A percentile compares a stretch with the other conserved stretches of the same genome.
These are phyloP conservation scores for Anas acuta DNA, from an alignment of 2,797 vertebrate genomes.

Conservation along the genomic window DNA sequence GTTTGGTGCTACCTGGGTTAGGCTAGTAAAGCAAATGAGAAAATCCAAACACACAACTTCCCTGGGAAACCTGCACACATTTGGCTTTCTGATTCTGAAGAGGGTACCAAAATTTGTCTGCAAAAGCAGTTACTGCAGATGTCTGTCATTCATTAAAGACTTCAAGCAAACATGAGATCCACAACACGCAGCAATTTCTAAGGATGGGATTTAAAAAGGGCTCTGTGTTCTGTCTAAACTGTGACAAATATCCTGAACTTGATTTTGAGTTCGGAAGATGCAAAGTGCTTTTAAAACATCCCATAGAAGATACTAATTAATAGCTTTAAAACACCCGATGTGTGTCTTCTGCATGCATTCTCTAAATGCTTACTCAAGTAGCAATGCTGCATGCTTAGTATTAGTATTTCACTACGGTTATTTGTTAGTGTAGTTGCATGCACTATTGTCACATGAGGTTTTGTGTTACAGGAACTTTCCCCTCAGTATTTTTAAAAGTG, in stretches of 20 bases:
- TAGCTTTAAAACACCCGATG: slow-evolving; percentile 25
- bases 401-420: slow-evolving; percentile 57
- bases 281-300: background rate
- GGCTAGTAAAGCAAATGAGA: background rate
- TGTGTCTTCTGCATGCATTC: slow-evolving; percentile 69
- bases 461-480: slow-evolving; percentile 48
- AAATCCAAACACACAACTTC: background rate
- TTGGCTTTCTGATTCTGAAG: background rate
- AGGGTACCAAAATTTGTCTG: background rate
- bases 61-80: background rate
- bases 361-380: slow-evolving; percentile 57
- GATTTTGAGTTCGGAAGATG: background rate
- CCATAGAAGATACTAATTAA: background rate
- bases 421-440: slow-evolving; percentile 74
- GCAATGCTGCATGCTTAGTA: slow-evolving; percentile 74
- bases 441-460: slow-evolving; percentile 70
- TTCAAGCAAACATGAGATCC: slow-evolving; percentile 27
- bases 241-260: background rate
- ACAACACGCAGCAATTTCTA: background rate
- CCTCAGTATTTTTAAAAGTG: slow-evolving; percentile 61
- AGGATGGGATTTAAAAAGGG: background rate
- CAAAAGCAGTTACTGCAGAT: background rate
- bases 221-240: background rate
- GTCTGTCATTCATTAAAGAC: slow-evolving; percentile 13
- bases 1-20: background rate